These are phyloP conservation scores for Eristalis arbustorum DNA, from an alignment of 2,888 invertebrate genomes.

Conservation along the genomic window DNA sequence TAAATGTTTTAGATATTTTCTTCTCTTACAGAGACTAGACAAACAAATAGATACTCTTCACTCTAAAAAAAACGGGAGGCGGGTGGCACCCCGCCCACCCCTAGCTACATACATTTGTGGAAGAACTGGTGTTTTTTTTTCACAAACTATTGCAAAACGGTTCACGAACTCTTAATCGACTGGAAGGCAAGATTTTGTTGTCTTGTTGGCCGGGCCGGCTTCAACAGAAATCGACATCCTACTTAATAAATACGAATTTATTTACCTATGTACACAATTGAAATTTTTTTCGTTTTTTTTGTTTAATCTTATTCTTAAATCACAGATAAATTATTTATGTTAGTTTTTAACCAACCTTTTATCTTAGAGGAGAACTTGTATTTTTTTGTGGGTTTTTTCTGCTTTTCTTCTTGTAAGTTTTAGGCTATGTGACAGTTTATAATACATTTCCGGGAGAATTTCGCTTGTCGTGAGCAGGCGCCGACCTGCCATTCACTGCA, in stretches of 20 bases:
- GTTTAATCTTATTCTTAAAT: slow-evolving; percentile 56
- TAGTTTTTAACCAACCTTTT: slow-evolving; percentile 58
- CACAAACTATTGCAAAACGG: slow-evolving; percentile 47
- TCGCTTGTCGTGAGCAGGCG: slow-evolving; percentile 1
- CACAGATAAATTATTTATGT: slow-evolving; percentile 60
- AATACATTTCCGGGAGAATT: slow-evolving; percentile 53
- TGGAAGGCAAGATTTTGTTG: slow-evolving; percentile 72
- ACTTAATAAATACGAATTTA: slow-evolving; percentile 29
- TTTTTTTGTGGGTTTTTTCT: slow-evolving; percentile 2
- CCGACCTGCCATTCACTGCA: slow-evolving; percentile 19
- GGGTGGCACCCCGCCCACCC: background rate
- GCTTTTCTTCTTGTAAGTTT: slow-evolving; percentile 4
- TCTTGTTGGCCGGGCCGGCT: background rate
- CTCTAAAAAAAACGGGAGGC: background rate
- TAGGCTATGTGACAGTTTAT: slow-evolving; percentile 59
- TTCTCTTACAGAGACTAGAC: slow-evolving; percentile 69
- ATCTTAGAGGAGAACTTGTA: background rate
- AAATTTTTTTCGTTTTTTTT: background rate
- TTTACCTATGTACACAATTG: slow-evolving; percentile 23
- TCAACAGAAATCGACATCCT: slow-evolving; percentile 1
- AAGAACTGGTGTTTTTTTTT: slow-evolving; percentile 47
- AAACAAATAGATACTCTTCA: slow-evolving; percentile 17
- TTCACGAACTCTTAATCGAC: slow-evolving; percentile 4
- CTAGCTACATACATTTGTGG: slow-evolving; percentile 30
- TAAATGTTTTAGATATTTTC: background rate